phyloP scores from a whole-genome alignment of 1,140 invertebrate species.

The Calliopsis andreniformis region DNA sequence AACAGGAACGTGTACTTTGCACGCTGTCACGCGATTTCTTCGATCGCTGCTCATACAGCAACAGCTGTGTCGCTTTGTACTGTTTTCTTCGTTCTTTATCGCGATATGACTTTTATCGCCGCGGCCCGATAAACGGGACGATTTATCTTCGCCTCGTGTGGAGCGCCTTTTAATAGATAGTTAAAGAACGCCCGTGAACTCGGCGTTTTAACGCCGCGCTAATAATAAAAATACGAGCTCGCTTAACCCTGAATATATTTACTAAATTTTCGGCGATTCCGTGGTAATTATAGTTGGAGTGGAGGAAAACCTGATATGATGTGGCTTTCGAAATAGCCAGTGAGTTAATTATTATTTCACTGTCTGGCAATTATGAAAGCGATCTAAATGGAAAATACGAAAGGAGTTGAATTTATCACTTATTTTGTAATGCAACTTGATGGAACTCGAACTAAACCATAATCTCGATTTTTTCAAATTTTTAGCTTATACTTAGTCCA shows the following conservation, averaged over 20 bases:
- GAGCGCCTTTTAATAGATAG: not conserved
- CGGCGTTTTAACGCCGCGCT: not conserved
- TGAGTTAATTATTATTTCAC: too few relatives aligned
- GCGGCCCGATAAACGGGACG: slow-evolving; percentile 11
- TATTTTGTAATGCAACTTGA: too few relatives aligned
- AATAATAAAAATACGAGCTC: slow-evolving; percentile 19
- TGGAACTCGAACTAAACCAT: too few relatives aligned
- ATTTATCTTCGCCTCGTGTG: slow-evolving; percentile 13
- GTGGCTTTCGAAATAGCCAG: too few relatives aligned
- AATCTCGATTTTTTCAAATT: too few relatives aligned
- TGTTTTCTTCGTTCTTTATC: slow-evolving; percentile 4
- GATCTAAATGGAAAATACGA: too few relatives aligned
- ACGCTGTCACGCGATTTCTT: slow-evolving; percentile 15
- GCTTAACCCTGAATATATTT: not conserved
- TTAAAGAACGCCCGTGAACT: not conserved
- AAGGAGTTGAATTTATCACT: too few relatives aligned
- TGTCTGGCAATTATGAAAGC: too few relatives aligned
- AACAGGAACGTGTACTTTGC: slow-evolving; percentile 43
- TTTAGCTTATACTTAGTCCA: too few relatives aligned
- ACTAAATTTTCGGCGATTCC: not conserved
- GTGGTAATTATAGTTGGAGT: not conserved
- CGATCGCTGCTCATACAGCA: slow-evolving; percentile 18
- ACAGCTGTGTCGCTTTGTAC: not conserved
- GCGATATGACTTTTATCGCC: not conserved
- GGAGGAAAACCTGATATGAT: too few relatives aligned